phyloP scores from a whole-genome alignment of 2,797 vertebrate species.

The Trichosurus vulpecula region DNA sequence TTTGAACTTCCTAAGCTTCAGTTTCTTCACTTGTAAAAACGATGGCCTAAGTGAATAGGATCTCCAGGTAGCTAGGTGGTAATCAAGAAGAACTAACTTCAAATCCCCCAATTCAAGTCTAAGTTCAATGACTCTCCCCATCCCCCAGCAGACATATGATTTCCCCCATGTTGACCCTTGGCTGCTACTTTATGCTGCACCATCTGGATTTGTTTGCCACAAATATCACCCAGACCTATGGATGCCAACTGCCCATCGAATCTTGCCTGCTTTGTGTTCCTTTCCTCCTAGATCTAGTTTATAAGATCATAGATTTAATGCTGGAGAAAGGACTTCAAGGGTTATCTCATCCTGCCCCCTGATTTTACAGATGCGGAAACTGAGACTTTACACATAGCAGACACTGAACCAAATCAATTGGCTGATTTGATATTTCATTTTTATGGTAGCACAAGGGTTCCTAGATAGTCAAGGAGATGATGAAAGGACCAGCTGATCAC shows the following conservation, averaged over 20 bases:
- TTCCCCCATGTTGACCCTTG: not conserved
- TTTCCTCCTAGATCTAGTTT: not conserved
- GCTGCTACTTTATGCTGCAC: not conserved
- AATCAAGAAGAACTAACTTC: not conserved
- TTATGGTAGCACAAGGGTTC: not conserved
- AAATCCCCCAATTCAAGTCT: not conserved
- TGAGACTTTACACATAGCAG: not conserved
- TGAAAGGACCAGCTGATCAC: not conserved
- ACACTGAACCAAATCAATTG: not conserved
- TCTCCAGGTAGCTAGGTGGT: not conserved
- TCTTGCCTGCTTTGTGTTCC: not conserved
- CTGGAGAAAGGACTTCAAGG: not conserved
- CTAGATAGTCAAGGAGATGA: not conserved
- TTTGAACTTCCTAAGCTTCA: not conserved
- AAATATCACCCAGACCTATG: not conserved
- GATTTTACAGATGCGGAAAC: not conserved
- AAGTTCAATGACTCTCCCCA: not conserved
- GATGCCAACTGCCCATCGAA: not conserved
- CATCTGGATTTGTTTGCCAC: not conserved
- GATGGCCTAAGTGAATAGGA: not conserved
- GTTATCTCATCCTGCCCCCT: not conserved
- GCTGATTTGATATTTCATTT: not conserved
- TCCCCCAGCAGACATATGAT: not conserved
- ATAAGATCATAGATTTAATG: not conserved
- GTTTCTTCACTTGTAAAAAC: not conserved